Percentiles rank a stretch among this genome's conserved stretches.
These are phyloP conservation scores for Protosalanx chinensis DNA, from an alignment of 2,797 vertebrate species.

Conservation along the genomic window DNA sequence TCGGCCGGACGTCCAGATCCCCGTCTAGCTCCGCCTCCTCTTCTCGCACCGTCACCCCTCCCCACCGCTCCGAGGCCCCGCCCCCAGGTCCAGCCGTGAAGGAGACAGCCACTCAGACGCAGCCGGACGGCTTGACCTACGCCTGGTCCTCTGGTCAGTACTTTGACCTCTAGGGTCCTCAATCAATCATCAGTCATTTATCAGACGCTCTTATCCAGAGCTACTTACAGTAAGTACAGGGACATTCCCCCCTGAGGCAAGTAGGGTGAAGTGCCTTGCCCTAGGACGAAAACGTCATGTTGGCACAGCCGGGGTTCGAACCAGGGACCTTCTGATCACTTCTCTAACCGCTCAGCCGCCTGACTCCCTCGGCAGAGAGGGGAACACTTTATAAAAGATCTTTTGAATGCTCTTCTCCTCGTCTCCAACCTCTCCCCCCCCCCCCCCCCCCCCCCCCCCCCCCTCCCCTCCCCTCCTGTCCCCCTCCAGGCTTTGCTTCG, in stretches of 20 bases:
- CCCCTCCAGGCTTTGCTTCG: slow-evolving; percentile 23
- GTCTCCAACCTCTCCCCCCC: neutral
- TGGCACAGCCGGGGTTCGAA: no score
- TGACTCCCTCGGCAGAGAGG: neutral
- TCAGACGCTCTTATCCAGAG: no score
- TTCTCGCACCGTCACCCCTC: slow-evolving; percentile 20
- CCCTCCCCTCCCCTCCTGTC: no score
- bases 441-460: no score
- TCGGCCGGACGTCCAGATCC: slow-evolving; percentile 23
- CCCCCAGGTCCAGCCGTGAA: slow-evolving; percentile 43
- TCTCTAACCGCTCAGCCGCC: no score
- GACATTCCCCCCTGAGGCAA: no score
- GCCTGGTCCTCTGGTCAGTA: slow-evolving; percentile 70
- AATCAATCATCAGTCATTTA: neutral
- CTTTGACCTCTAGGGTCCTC: neutral
- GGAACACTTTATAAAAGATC: neutral
- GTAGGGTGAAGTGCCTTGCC: no score
- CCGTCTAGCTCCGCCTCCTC: slow-evolving; percentile 20
- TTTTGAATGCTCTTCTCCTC: neutral
- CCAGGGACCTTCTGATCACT: no score
- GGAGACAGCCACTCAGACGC: slow-evolving; percentile 78
- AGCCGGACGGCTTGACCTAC: slow-evolving; percentile 41
- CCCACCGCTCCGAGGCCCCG: neutral
- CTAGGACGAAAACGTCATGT: no score
- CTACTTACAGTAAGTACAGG: no score